Percentiles rank a stretch among this genome's conserved stretches.
Evolutionary conservation across 2,113 vertebrate genomes (phyloP).

Genomic region (Sphaerodactylus townsendi): DNA sequence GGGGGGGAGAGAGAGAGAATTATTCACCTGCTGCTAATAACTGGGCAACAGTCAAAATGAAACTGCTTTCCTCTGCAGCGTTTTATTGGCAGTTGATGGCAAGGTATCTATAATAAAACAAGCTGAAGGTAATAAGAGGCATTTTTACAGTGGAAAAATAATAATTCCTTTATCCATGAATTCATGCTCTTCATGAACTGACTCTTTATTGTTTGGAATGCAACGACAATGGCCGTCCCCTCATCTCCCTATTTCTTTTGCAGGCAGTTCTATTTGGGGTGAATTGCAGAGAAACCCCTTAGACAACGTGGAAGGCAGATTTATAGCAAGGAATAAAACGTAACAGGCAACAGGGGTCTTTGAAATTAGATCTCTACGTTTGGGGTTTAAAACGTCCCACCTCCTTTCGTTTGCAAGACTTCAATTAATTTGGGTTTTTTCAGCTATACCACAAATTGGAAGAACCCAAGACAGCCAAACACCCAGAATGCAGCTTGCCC

Average conservation of each 20-base stretch:
- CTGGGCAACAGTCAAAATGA: slow-evolving; percentile 33
- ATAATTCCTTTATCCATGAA: slow-evolving; percentile 2
- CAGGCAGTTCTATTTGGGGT: slow-evolving; percentile 13
- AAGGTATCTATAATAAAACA: slow-evolving; percentile 7
- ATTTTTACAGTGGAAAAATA: slow-evolving; percentile 11
- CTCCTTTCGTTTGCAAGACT: background rate
- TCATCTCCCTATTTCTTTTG: background rate
- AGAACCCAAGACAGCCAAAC: slow-evolving; percentile 20
- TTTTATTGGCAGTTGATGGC: slow-evolving; percentile 33
- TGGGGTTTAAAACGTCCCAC: slow-evolving; percentile 13
- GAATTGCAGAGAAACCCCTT: slow-evolving; percentile 11
- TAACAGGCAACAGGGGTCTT: background rate
- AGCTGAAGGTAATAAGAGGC: slow-evolving; percentile 16
- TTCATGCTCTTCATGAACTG: background rate
- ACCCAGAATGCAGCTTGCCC: background rate
- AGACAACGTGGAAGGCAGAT: background rate
- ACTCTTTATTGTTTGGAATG: background rate
- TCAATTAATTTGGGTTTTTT: slow-evolving; percentile 32
- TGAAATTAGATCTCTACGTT: background rate
- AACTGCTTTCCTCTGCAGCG: background rate
- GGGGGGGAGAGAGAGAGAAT: background rate
- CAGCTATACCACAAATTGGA: slow-evolving; percentile 18
- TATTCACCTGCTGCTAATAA: slow-evolving; percentile 29
- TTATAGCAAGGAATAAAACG: slow-evolving; percentile 25
- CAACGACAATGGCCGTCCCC: background rate